Evolutionary conservation across 2,113 vertebrate genomes (phyloP), one percentile per base, ranked within the genome.

Genomic region (Drymodes brunneopygia): DNA sequence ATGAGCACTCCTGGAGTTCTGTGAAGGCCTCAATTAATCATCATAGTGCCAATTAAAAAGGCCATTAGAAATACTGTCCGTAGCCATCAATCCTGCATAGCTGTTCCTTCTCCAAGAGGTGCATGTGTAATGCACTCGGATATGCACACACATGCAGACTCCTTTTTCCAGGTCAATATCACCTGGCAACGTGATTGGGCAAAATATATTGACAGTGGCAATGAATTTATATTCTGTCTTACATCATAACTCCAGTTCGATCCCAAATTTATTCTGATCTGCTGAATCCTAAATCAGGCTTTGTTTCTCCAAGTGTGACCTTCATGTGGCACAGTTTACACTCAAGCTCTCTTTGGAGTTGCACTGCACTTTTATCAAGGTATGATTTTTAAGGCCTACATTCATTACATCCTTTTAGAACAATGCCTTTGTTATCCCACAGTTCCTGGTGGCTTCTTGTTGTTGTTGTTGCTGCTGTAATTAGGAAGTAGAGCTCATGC

Each of bases 11-110:
- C 79, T 47, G 57, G 91, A 84, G 95, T 78, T 96, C 86, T 94
- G n/a, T 96, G 93, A 97, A 96, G 94, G 85, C 88, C 83, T 87
- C 81, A 96, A 90, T 98, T 97, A 97, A 97, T 98, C 97, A 97
- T 95, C 86, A 54, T 79, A 88, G 81, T 96, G 94, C 73, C 96
- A 98, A 94, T 98, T 98, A 97, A 96, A 96, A 98, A 96, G 91
- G 64, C 88, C 80, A 95, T 97, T 98, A 97, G 86, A 89, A 94
- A 90, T 93, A 38, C 92, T 94, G 70, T 96, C 78, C 9, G 8
- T 89, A 51, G 90, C 92, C 67, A 94, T 97, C 95, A 90, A 78
- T 97, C 96, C 94, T 96, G 35, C 35, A 8, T 74, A 72, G 92
- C 54, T 96, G 75, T 71, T 93, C 73, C 45, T 91, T 56, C 79